Conservation (phyloP, 1,140 invertebrate genomes). For the Drosophila nigromelanica region DNA sequence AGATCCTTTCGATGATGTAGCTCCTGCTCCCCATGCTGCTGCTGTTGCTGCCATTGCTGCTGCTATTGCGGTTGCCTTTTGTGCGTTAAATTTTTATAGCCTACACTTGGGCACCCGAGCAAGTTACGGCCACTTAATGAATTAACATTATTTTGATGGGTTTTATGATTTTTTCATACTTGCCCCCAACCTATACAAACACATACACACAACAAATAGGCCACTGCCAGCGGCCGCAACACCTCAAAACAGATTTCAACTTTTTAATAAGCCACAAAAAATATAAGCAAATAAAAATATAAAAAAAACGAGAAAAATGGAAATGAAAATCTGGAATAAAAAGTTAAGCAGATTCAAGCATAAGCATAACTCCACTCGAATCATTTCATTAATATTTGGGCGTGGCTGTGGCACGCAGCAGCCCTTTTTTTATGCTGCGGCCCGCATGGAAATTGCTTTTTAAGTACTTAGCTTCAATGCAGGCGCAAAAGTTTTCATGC, state of each 20-base stretch:
- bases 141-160: constrained; percentile 83
- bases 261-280: constrained; percentile 78
- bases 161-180: constrained; percentile 78
- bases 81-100: constrained; percentile 81
- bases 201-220: constrained; percentile 34
- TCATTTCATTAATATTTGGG: constrained; percentile 81
- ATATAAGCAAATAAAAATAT: constrained; percentile 7
- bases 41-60: constrained; percentile 15
- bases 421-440: constrained; percentile 48
- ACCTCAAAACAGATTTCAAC: constrained; percentile 58
- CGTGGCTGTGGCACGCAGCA: constrained; percentile 26
- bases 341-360: constrained; percentile 54
- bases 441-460: constrained; percentile 73
- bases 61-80: constrained; percentile 47
- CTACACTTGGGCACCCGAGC: constrained; percentile 74
- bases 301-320: background rate
- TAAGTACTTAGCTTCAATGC: constrained; percentile 79
- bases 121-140: constrained; percentile 82
- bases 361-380: constrained; percentile 78
- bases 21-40: background rate
- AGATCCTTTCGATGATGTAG: constrained; percentile 28
- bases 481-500: constrained; percentile 68
- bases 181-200: constrained; percentile 17
- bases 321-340: constrained; percentile 39
- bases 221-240: constrained; percentile 17